These are phyloP conservation scores for Ibidorhyncha struthersii DNA, from an alignment of 2,113 vertebrate species.

Conservation along the genomic window DNA sequence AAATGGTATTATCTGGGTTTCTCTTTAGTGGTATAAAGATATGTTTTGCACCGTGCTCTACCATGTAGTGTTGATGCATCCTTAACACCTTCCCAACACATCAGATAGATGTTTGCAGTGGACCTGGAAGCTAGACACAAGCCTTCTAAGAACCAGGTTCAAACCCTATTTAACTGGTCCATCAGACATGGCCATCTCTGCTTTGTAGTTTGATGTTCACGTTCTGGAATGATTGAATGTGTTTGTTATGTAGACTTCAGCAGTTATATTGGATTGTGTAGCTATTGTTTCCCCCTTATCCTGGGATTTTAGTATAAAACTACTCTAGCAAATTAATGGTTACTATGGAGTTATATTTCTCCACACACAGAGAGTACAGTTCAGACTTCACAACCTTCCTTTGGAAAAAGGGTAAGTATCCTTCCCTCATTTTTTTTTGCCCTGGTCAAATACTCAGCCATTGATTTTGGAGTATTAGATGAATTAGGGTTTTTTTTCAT, in stretches of 20 bases:
- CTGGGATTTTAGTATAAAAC: neutral
- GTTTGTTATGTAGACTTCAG: neutral
- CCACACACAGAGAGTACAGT: neutral
- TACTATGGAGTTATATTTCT: neutral
- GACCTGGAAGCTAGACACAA: neutral
- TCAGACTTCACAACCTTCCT: neutral
- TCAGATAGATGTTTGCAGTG: neutral
- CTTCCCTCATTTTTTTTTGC: neutral
- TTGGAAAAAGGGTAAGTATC: neutral
- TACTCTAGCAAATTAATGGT: neutral
- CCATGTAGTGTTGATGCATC: neutral
- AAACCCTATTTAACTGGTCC: neutral
- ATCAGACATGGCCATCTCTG: neutral
- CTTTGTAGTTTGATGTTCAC: neutral
- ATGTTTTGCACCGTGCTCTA: accelerated
- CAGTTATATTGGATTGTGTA: neutral
- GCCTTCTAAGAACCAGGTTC: neutral
- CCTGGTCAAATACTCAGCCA: neutral
- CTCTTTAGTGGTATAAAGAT: neutral
- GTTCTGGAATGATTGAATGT: neutral
- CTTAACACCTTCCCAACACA: neutral
- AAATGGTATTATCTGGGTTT: neutral
- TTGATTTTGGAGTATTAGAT: neutral
- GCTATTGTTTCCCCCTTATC: neutral
- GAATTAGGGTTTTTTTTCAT: neutral